phyloP scores from a whole-genome alignment of 2,113 vertebrate genomes.

The Indicator maculatus region DNA sequence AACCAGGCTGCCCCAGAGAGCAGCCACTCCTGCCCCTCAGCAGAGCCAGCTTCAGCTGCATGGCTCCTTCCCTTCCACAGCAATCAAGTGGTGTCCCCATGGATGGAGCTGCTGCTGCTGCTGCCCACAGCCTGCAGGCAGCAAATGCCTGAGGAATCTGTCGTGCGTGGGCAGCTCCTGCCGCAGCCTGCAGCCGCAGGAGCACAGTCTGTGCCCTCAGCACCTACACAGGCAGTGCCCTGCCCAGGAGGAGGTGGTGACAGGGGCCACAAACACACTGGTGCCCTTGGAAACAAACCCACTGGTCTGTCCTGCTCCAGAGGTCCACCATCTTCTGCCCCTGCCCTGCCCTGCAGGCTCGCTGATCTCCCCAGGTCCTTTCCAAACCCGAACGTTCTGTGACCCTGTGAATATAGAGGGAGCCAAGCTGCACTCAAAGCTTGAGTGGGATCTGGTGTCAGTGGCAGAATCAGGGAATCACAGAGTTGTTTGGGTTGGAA shows the following conservation, averaged over 20 bases:
- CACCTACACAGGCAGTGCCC: neutral
- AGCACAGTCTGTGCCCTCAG: neutral
- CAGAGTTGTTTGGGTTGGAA: too few relatives aligned
- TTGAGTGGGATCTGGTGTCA: accelerated
- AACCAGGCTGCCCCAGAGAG: neutral
- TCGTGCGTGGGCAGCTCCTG: constrained; percentile 14
- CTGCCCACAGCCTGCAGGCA: neutral
- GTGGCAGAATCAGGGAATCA: too few relatives aligned
- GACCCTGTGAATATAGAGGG: accelerated
- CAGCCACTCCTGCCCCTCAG: neutral
- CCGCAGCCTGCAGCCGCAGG: neutral
- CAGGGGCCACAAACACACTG: neutral
- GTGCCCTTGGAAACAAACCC: neutral
- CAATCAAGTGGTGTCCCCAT: neutral
- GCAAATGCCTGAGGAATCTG: neutral
- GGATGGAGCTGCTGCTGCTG: neutral
- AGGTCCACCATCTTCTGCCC: neutral
- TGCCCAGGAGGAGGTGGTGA: neutral
- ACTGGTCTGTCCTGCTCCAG: accelerated
- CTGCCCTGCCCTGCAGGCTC: too few relatives aligned
- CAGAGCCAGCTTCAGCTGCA: neutral
- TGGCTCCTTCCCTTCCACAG: neutral
- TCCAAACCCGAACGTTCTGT: too few relatives aligned
- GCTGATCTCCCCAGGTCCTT: too few relatives aligned
- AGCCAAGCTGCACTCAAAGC: neutral